phyloP scores from a whole-genome alignment of 2,113 vertebrate species.

The Progne subis region DNA sequence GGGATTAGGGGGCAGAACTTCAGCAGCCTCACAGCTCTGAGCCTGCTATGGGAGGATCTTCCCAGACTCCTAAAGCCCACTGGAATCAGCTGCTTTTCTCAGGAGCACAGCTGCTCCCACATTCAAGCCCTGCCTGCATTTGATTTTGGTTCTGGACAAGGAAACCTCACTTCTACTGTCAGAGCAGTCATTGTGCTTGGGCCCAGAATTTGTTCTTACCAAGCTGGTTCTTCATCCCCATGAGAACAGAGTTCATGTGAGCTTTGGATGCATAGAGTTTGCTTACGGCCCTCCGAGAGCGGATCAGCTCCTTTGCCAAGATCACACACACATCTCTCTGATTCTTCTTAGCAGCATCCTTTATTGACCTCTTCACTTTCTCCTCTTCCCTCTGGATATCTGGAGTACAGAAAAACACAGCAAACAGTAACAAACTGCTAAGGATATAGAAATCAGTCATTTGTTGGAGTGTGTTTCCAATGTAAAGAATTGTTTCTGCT shows the following conservation, averaged over 20 bases:
- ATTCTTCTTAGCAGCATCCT: slow-evolving; percentile 95
- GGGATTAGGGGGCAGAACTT: not conserved
- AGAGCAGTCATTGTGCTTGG: not conserved
- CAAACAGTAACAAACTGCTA: not conserved
- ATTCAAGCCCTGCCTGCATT: not conserved
- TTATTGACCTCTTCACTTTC: slow-evolving; percentile 94
- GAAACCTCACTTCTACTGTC: not conserved
- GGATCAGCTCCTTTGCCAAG: slow-evolving; percentile 93
- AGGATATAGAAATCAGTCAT: not conserved
- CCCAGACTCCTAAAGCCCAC: not conserved
- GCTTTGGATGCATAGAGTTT: slow-evolving; percentile 96
- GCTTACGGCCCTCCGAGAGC: slow-evolving; percentile 86
- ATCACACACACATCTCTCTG: slow-evolving; percentile 92
- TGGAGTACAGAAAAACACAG: slow-evolving; percentile 44
- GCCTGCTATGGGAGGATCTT: not conserved
- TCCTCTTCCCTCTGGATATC: slow-evolving; percentile 98
- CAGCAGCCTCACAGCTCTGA: not conserved
- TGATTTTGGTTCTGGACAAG: not conserved
- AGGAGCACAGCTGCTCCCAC: not conserved
- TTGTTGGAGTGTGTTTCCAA: not conserved
- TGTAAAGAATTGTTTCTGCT: not conserved
- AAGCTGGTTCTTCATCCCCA: slow-evolving; percentile 98
- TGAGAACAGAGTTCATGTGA: slow-evolving; percentile 96
- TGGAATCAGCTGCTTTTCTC: not conserved
- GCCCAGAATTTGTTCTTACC: slow-evolving; percentile 75